These are phyloP conservation scores for Micromys minutus DNA, from an alignment of 2,113 vertebrate species.

Conservation along the genomic window DNA sequence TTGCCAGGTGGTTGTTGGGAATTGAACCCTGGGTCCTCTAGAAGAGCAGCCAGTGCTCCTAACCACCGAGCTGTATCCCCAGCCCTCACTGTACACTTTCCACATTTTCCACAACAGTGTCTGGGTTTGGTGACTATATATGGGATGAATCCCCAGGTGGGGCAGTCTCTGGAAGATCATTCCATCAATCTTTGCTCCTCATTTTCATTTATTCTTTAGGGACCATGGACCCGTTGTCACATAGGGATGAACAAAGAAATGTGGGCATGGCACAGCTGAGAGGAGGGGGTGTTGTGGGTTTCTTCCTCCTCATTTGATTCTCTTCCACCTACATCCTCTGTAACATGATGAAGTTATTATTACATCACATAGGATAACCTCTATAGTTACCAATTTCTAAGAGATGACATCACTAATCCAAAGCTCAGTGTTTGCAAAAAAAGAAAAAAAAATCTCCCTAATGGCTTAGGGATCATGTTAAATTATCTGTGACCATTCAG, in stretches of 20 bases:
- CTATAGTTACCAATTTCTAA: constrained; percentile 15
- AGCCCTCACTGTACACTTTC: neutral
- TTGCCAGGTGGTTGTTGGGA: neutral
- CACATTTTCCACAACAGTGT: too few species aligned
- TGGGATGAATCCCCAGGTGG: too few species aligned
- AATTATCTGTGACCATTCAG: constrained; percentile 68
- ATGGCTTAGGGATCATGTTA: constrained; percentile 48
- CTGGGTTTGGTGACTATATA: too few species aligned
- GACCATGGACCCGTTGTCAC: neutral
- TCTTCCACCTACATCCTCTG: neutral
- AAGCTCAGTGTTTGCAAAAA: constrained; percentile 46
- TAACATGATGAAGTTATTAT: neutral
- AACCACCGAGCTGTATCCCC: neutral
- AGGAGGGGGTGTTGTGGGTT: neutral
- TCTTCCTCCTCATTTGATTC: neutral
- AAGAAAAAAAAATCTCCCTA: constrained; percentile 55
- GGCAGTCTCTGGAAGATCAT: too few species aligned
- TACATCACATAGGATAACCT: neutral
- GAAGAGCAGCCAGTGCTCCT: neutral
- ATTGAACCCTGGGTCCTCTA: neutral
- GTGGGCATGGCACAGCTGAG: neutral
- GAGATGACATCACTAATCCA: constrained; percentile 29
- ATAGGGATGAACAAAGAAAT: neutral
- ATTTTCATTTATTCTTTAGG: neutral
- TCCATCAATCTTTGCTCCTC: too few species aligned